Base-by-base conservation (phyloP, 2,888 invertebrate species). In the Leptinotarsa haldemani region DNA sequence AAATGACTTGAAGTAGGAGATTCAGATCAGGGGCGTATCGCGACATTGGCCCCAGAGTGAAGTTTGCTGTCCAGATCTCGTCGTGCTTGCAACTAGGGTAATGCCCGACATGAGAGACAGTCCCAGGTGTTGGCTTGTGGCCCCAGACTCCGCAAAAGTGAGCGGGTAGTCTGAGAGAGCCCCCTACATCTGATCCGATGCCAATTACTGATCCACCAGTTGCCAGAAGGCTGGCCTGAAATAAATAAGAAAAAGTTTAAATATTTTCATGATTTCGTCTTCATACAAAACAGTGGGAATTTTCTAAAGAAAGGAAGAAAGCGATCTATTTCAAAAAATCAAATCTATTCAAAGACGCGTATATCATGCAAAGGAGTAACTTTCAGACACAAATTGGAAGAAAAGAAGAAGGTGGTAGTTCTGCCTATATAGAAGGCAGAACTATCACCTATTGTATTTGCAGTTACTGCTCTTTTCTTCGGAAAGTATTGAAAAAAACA, bases 71-170 rank as follows among this genome's bases (percentile, higher is more conserved):
- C 89, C 93, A 94, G 12, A 90, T 89, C 30, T 90, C 88, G 65
- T 90, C 88, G 67, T 91, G 90, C 65, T 88, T 86, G 76, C 92
- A 90, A 72, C 90, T 90, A 1, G 94, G 94, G 74, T 91, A 90
- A 81, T 94, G 94, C 0, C 94, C 94, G 81, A 90, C 88, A 73
- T 90, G 88, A 1, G 93, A 92, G 3, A 94, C 88, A 4, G 91
- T 89, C 79, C 91, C 91, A 1, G 93, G 92, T 3, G 80, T 78
- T 0, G 97, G 95, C 84, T 97, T 97, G 85, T 97, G 97, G n/a
- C 97, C 97, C 88, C 94, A 97, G 71, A 97, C 91, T 25, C 97
- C 97, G 83, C 94, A 96, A 86, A 95, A 97, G 90, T 95, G 94
- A 1, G 96, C 93, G 0, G 97, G 97, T 82, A 97, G 90, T 66